phyloP scores from a whole-genome alignment of 2,888 invertebrate species.

The Lobophora halterata region DNA sequence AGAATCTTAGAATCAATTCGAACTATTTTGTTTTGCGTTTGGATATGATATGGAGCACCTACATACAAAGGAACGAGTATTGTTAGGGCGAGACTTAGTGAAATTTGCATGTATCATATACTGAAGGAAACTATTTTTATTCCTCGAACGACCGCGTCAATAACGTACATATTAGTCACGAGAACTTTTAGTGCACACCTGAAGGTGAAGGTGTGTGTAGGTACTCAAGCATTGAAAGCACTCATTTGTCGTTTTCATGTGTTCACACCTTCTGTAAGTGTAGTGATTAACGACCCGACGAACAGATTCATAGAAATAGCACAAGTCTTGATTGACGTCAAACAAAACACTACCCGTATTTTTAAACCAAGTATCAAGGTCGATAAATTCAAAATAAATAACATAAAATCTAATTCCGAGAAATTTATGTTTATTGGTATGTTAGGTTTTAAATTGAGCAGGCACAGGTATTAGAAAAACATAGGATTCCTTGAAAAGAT shows the following conservation, averaged over 20 bases:
- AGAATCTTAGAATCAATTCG: too few species aligned
- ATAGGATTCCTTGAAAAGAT: constrained; percentile 15
- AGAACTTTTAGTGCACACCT: constrained; percentile 38
- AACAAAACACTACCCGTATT: constrained; percentile 54
- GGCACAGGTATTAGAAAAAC: constrained; percentile 20
- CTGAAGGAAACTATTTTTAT: constrained; percentile 23
- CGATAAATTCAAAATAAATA: constrained; percentile 36
- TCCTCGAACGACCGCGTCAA: constrained; percentile 21
- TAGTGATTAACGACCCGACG: constrained; percentile 42
- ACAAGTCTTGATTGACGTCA: constrained; percentile 68
- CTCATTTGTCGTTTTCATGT: constrained; percentile 56
- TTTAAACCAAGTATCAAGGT: constrained; percentile 45
- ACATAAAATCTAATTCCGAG: constrained; percentile 26
- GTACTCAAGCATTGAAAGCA: constrained; percentile 46
- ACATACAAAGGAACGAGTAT: too few species aligned
- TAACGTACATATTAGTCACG: constrained; percentile 23
- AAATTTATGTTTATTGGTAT: constrained; percentile 33
- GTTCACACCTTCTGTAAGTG: constrained; percentile 51
- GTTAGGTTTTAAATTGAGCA: constrained; percentile 30
- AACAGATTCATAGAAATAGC: constrained; percentile 60
- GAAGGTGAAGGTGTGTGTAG: too few species aligned
- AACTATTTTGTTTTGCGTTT: too few species aligned
- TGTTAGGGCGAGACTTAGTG: constrained; percentile 1
- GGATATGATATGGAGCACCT: too few species aligned
- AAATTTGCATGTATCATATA: constrained; percentile 5